These are phyloP conservation scores for Listrodromus nycthemerus DNA, from an alignment of 2,888 invertebrate species.

Conservation along the genomic window DNA sequence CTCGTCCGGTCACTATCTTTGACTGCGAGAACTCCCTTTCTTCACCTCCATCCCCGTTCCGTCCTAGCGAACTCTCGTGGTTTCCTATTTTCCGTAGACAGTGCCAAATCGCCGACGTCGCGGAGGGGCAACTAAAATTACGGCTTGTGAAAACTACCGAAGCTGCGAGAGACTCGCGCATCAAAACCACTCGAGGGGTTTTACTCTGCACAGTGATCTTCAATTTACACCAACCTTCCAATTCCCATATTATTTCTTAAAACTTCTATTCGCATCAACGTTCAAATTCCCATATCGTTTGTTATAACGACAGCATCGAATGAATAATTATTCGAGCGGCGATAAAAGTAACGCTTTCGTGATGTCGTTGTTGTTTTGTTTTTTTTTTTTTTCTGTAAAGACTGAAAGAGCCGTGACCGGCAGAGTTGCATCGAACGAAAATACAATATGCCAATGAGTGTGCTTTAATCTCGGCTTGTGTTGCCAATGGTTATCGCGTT, in stretches of 20 bases:
- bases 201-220: constrained; percentile 24
- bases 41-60: constrained; percentile 57
- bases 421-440: not conserved
- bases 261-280: constrained; percentile 23
- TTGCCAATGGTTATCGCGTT: not conserved
- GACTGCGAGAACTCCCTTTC: constrained; percentile 51
- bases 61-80: constrained; percentile 66
- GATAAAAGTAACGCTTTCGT: not conserved
- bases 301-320: not conserved
- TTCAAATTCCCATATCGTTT: too few relatives aligned
- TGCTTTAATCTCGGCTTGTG: not conserved
- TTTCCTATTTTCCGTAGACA: constrained; percentile 82
- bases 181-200: constrained; percentile 47
- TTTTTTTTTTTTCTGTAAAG: not conserved
- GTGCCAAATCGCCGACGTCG: constrained; percentile 78
- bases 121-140: constrained; percentile 80
- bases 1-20: constrained; percentile 58
- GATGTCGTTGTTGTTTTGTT: not conserved
- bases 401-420: not conserved
- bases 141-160: constrained; percentile 66
- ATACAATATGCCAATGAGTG: constrained; percentile 14
- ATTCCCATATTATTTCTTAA: too few relatives aligned
- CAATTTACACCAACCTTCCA: constrained; percentile 11
- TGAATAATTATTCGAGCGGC: constrained; percentile 40
- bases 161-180: constrained; percentile 51